phyloP scores from a whole-genome alignment of 2,797 vertebrate species.

The Gadopsis marmoratus region DNA sequence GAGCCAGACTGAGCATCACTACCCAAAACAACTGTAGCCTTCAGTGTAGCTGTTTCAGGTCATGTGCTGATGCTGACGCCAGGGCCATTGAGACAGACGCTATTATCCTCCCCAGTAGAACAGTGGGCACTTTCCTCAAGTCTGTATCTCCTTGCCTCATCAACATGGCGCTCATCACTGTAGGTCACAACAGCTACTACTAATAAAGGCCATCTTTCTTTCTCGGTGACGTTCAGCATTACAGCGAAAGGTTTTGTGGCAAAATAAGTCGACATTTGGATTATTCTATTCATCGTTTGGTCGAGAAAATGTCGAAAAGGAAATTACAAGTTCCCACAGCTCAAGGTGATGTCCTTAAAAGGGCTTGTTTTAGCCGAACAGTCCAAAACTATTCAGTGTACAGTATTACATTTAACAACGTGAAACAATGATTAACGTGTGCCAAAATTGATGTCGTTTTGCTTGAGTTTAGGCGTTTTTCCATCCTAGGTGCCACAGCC shows the following conservation, averaged over 20 bases:
- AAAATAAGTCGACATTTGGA: background rate
- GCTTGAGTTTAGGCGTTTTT: background rate
- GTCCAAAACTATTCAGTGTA: background rate
- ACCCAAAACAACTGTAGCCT: conserved; percentile 21
- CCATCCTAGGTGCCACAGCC: background rate
- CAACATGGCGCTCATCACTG: background rate
- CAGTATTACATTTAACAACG: background rate
- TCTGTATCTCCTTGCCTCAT: background rate
- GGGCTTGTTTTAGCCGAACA: background rate
- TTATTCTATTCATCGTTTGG: background rate
- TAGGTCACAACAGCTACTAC: background rate
- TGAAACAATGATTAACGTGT: background rate
- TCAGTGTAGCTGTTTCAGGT: background rate
- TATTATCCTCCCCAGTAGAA: background rate
- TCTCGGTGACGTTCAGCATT: background rate
- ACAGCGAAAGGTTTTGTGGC: background rate
- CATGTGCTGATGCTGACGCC: background rate
- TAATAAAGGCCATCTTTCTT: background rate
- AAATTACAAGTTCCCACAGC: background rate
- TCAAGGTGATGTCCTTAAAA: no score
- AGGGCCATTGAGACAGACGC: background rate
- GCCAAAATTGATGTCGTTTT: background rate
- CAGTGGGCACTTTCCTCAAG: no score
- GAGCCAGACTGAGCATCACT: conserved; percentile 31
- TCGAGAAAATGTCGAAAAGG: background rate